Evolutionary conservation across 2,797 vertebrate genomes (phyloP).

Genomic region (Helostoma temminkii): DNA sequence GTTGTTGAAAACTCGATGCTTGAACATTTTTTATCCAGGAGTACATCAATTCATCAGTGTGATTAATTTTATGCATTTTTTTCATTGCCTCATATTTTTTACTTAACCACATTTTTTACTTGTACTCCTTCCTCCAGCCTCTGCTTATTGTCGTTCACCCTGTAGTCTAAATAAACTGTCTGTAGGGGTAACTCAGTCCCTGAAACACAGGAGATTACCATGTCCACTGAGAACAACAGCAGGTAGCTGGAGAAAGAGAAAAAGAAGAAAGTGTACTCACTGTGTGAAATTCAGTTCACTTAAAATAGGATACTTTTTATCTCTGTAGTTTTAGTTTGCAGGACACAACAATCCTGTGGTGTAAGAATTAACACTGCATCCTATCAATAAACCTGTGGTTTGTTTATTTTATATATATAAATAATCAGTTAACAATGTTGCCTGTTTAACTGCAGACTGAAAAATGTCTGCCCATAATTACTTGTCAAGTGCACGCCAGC

Average conservation of each 20-base stretch:
- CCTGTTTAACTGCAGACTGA: neutral
- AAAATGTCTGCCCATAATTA: neutral
- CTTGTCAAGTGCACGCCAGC: neutral
- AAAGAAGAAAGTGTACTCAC: slow-evolving; percentile 47
- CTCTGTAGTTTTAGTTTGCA: slow-evolving; percentile 14
- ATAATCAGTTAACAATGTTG: neutral
- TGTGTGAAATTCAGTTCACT: slow-evolving; percentile 73
- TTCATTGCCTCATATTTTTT: slow-evolving; percentile 1
- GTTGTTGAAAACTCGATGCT: slow-evolving; percentile 4
- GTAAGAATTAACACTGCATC: neutral
- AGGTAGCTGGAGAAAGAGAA: slow-evolving; percentile 49
- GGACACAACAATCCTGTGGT: neutral
- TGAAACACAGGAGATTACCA: slow-evolving; percentile 70
- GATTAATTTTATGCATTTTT: slow-evolving; percentile 24
- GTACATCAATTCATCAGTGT: slow-evolving; percentile 10
- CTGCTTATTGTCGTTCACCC: slow-evolving; percentile 19
- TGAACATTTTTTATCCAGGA: slow-evolving; percentile 13
- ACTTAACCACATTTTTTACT: neutral
- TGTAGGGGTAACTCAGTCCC: slow-evolving; percentile 55
- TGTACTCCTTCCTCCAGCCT: slow-evolving; percentile 5
- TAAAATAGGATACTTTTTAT: slow-evolving; percentile 71
- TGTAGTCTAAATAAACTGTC: slow-evolving; percentile 71
- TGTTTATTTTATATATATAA: neutral
- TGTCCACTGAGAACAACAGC: slow-evolving; percentile 57
- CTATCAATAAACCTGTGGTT: neutral